Base-by-base conservation (phyloP, 1,140 invertebrate species). In the Anoplophora glabripennis region DNA sequence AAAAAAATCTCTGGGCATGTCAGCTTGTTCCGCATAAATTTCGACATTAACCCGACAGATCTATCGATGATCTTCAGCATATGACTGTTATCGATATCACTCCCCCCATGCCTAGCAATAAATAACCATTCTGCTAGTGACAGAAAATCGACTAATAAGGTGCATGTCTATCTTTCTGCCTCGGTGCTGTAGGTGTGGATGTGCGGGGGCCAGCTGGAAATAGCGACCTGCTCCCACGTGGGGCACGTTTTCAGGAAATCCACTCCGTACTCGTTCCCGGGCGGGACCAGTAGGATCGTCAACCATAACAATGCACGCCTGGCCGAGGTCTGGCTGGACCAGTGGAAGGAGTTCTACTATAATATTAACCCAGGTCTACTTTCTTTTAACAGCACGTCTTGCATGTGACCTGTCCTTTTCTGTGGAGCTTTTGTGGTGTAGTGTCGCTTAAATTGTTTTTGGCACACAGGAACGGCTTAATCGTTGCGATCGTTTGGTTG, bases 211-310 rank as follows among this genome's bases (percentile, higher is more conserved):
- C 92, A 89, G 2, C 77, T 99, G 67, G 95, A 98, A 78, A 98
- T 99, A 66, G 86, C 98, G 15, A 96, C 96, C 1, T 99, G 97
- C 76, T 98, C 94, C 11, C 94, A 98, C 76, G 96, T 99, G 38
- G 97, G 94, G 70, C 94, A 97, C 82, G 94, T 99, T 66, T 99
- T 99, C 84, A 87, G 96, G 74, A 99, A 99, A 83, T 95, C 96
- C 68, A 98, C 94, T 68, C 97, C 97, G 40, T 99, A 99, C 79
- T 94, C 94, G 67, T 99, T 99, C 83, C 97, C 97, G 57, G 96
- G 96, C 70, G 97, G 97, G 68, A 98, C 94, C 67, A 92, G 93
- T 75, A 90, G 92, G 76, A 94, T 99, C 78, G 93, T 99, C 78
- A 96, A 99, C 85, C 94, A 96, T 83, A 98, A 98, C 84, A 95